Base-by-base conservation (phyloP, 2,888 invertebrate species). In the Caradrina clavipalpis region DNA sequence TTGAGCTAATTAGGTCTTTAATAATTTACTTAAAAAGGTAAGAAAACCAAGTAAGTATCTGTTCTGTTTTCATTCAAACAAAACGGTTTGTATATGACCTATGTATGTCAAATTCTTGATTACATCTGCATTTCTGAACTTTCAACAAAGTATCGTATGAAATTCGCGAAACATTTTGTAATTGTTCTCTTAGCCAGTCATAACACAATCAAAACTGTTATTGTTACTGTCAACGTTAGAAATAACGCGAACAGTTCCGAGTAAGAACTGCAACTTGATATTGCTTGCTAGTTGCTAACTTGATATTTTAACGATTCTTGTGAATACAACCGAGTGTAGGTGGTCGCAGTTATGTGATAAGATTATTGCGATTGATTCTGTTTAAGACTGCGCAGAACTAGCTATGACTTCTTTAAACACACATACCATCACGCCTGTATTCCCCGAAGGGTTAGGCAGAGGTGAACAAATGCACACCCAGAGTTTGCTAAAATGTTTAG, bases 271-370 rank as follows among this genome's bases (percentile, higher is more conserved):
- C 47, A 58, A 79, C 49, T 45, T 42, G 65, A 78, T 72, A 80
- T 47, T 35, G 17, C 59, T 60, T 63, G 62, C 31, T 63, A 60
- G 65, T 75, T 76, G 68, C 56, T 57, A 76, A 76, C 67, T 45
- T 65, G 77, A 73, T 80, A 67, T 76, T 62, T 63, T 64, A 73
- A 76, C 63, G 65, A 61, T 76, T 79, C 69, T 22, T 47, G 66
- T 76, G 73, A 79, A 76, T 19, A 47, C 62, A 60, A 35, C 47
- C 6, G 59, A 10, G 56, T 62, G 63, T 73, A 67, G 80, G 80
- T 79, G 77, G 80, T 76, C 76, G 51, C 26, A 6, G 31, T 56
- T 69, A 42, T 17, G 31, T 19, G 49, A 62, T 73, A 56, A 56
- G 60, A 49, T 53, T 49, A n/a, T 19, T 17, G 45, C 8, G 17